A percentile compares a stretch with the other conserved stretches of the same genome.
Conservation (phyloP, 1,140 invertebrate species). For the Hyles vespertilio region DNA sequence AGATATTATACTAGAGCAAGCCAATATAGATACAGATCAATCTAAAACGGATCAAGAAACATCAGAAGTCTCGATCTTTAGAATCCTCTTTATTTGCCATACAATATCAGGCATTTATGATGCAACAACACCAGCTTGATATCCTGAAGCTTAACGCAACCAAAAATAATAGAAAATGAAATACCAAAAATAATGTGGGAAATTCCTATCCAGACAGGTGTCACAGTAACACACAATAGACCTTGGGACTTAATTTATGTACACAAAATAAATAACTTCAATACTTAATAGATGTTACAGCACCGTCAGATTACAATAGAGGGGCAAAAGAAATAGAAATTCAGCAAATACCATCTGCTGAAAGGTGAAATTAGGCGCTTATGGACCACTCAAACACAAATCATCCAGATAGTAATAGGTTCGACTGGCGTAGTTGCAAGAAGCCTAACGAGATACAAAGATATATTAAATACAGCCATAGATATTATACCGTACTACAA, state of each 20-base stretch:
- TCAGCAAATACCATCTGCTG: too few relatives aligned
- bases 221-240: constrained; percentile 18
- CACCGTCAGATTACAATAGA: too few relatives aligned
- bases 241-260: constrained; percentile 15
- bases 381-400: too few relatives aligned
- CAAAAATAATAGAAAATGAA: constrained; percentile 15
- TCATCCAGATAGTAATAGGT: too few relatives aligned
- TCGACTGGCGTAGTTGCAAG: not conserved
- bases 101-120: not conserved
- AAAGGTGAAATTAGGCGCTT: too few relatives aligned
- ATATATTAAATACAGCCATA: too few relatives aligned
- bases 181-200: constrained; percentile 17
- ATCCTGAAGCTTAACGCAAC: not conserved
- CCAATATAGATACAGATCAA: not conserved
- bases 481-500: too few relatives aligned
- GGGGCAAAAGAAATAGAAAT: too few relatives aligned
- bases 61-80: not conserved
- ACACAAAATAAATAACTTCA: constrained; percentile 10
- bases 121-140: constrained; percentile 2
- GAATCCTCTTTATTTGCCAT: constrained; percentile 1
- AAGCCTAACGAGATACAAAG: not conserved
- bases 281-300: not conserved
- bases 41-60: not conserved
- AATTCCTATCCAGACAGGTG: constrained; percentile 16
- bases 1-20: not conserved